Conservation (phyloP, 1,140 invertebrate genomes). For the Brachionus asplanchnoidis region DNA sequence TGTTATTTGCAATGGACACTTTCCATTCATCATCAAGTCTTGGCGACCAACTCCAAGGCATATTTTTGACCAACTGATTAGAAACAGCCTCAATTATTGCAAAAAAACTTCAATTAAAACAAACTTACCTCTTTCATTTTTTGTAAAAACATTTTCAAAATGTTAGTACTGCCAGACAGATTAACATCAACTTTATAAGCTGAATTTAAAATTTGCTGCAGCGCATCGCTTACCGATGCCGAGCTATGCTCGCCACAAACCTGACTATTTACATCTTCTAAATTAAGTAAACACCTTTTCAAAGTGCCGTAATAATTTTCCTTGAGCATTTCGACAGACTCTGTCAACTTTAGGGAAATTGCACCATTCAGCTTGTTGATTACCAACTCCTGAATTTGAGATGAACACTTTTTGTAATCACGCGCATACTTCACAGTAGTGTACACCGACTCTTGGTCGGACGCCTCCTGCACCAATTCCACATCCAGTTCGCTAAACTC, state of each 20-base stretch:
- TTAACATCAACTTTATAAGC: slow-evolving; percentile 79
- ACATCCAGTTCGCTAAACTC: slow-evolving; percentile 48
- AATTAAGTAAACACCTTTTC: slow-evolving; percentile 64
- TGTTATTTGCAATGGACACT: slow-evolving; percentile 66
- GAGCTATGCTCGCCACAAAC: slow-evolving; percentile 47
- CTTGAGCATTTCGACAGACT: slow-evolving; percentile 73
- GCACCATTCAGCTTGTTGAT: slow-evolving; percentile 69
- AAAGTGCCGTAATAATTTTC: slow-evolving; percentile 70
- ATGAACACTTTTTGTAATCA: slow-evolving; percentile 59
- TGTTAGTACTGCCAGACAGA: slow-evolving; percentile 69
- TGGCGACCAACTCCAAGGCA: slow-evolving; percentile 66
- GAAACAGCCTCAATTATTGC: slow-evolving; percentile 1
- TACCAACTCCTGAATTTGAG: slow-evolving; percentile 75
- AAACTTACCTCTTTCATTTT: slow-evolving; percentile 66
- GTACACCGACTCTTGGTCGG: not conserved
- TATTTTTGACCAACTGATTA: slow-evolving; percentile 56
- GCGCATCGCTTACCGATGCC: slow-evolving; percentile 49
- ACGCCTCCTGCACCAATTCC: not conserved
- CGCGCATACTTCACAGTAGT: slow-evolving; percentile 47
- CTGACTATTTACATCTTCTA: not conserved
- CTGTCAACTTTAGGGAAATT: slow-evolving; percentile 73
- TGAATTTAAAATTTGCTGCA: slow-evolving; percentile 65
- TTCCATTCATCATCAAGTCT: slow-evolving; percentile 69
- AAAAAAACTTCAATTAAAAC: not conserved
- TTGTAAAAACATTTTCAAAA: slow-evolving; percentile 70